Conservation (phyloP, 2,113 vertebrate species). For the Cettia cetti region DNA sequence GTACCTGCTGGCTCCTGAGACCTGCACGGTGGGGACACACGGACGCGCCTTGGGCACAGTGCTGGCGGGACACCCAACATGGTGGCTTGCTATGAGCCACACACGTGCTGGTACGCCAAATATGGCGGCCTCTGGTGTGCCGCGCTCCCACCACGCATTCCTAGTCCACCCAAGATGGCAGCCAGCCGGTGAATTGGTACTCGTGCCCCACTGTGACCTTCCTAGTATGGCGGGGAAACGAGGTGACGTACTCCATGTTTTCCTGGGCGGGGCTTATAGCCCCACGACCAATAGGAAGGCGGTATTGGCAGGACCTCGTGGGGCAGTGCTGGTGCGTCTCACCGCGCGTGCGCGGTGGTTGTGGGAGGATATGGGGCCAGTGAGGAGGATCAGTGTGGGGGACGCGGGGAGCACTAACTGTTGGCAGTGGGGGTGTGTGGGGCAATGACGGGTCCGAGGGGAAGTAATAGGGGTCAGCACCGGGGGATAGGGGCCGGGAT, state of each 20-base stretch:
- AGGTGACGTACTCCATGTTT: rapidly evolving
- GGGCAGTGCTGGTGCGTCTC: rapidly evolving
- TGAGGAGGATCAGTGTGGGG: background rate
- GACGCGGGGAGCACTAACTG: too few relatives aligned
- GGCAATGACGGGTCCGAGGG: too few relatives aligned
- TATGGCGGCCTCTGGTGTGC: background rate
- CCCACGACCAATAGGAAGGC: background rate
- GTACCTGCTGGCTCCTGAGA: background rate
- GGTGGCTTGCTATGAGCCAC: rapidly evolving
- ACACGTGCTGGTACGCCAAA: rapidly evolving
- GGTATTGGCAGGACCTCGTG: rapidly evolving
- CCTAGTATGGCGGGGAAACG: rapidly evolving
- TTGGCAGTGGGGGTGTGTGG: too few relatives aligned
- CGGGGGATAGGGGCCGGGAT: background rate
- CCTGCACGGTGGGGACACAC: rapidly evolving
- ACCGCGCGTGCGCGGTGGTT: background rate
- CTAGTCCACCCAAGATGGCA: background rate
- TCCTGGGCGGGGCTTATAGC: background rate
- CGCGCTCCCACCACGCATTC: rapidly evolving
- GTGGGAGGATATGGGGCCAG: background rate
- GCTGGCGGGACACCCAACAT: background rate
- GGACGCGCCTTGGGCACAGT: rapidly evolving
- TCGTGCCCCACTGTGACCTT: rapidly evolving
- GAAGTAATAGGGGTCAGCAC: background rate
- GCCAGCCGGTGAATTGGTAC: rapidly evolving